These are phyloP conservation scores for Entelurus aequoreus DNA, from an alignment of 2,113 vertebrate genomes.

Conservation along the genomic window DNA sequence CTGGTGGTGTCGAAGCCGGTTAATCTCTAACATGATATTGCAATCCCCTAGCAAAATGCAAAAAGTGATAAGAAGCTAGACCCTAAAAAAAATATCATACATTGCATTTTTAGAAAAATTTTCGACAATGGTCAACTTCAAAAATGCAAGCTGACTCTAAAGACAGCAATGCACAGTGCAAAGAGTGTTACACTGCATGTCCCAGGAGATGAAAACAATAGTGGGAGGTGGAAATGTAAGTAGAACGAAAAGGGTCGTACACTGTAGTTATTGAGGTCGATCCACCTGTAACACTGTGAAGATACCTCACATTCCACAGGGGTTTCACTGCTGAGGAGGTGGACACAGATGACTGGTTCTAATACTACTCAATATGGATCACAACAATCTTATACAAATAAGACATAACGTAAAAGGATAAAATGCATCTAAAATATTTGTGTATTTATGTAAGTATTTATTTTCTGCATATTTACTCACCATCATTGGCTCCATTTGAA, in stretches of 20 bases:
- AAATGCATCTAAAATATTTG: not conserved
- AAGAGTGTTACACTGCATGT: not conserved
- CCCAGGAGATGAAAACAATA: not conserved
- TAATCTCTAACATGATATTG: slow-evolving; percentile 31
- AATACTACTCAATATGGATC: not conserved
- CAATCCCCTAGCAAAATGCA: slow-evolving; percentile 22
- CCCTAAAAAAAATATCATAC: not conserved
- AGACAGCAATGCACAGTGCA: not conserved
- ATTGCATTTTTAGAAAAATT: not conserved
- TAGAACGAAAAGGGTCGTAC: slow-evolving; percentile 25
- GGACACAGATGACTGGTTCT: not conserved
- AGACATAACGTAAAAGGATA: not conserved
- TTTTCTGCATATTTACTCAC: slow-evolving; percentile 38
- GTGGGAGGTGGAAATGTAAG: slow-evolving; percentile 2
- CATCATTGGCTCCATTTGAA: slow-evolving; percentile 46
- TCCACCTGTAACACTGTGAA: slow-evolving; percentile 32
- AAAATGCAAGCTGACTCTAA: not conserved
- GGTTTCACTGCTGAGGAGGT: not conserved
- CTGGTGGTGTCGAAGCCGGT: slow-evolving; percentile 40
- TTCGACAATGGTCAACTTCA: not conserved
- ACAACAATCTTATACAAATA: not conserved
- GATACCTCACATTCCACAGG: slow-evolving; percentile 27
- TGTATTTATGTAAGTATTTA: not conserved
- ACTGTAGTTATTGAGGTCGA: slow-evolving; percentile 45
- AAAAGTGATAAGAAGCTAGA: not conserved